A percentile compares a stretch with the other conserved stretches of the same genome.
Evolutionary conservation across 35 echinoderm and acorn worm genomes (phyloP).

Genomic region (Heliocidaris tuberculata): DNA sequence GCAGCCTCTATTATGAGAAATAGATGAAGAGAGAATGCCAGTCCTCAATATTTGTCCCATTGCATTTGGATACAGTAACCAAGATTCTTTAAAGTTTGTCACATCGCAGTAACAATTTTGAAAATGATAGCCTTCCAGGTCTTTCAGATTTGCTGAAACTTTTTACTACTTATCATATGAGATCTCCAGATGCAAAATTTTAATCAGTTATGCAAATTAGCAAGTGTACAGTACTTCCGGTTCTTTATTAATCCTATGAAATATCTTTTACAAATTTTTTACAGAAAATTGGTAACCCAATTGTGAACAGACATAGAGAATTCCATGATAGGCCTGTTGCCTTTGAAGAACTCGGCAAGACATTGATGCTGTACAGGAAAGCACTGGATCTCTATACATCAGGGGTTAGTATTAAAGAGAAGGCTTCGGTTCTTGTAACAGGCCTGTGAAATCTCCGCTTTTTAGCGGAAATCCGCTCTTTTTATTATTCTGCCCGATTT

Average conservation of each 20-base stretch:
- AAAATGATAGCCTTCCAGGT: no score
- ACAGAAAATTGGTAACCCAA: slow-evolving; percentile 91
- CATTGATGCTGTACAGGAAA: slow-evolving; percentile 71
- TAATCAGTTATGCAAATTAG: background rate
- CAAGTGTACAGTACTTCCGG: background rate
- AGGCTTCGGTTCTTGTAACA: no score
- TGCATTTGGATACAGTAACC: no score
- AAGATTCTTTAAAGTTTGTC: no score
- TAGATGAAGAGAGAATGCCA: no score
- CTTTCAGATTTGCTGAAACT: background rate
- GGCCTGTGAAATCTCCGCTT: no score
- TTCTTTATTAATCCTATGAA: background rate
- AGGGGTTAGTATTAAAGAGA: slow-evolving; percentile 62
- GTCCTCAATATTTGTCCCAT: no score
- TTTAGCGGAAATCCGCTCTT: no score
- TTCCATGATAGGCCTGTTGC: slow-evolving; percentile 58
- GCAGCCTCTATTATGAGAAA: no score
- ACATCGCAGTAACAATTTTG: no score
- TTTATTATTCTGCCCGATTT: no score
- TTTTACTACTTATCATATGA: background rate
- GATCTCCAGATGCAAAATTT: no score
- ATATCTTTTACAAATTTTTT: background rate
- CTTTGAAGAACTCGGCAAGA: slow-evolving; percentile 78
- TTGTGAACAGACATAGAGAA: slow-evolving; percentile 72
- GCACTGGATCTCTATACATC: slow-evolving; percentile 59